Evolutionary conservation across 2,888 invertebrate species (phyloP), one percentile per base, ranked within the genome.

Genomic region (Maniola hyperantus): DNA sequence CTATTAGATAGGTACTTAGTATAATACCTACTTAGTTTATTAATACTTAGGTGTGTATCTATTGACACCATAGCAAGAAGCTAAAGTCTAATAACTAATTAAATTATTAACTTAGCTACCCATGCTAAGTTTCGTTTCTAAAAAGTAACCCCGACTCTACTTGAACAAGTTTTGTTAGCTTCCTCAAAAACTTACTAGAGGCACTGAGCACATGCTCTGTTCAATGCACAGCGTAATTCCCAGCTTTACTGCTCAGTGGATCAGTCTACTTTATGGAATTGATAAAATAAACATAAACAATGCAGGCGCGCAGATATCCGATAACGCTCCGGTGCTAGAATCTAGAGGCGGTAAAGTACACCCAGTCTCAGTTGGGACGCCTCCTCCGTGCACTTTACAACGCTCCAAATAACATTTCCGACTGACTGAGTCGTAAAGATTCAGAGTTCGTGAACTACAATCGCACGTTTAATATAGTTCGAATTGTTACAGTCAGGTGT

Each of bases 401-500:
- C 60, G 69, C 69, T 67, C 65, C 70, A 65, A 72, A 72, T 70
- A 70, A 67, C 70, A 69, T 70, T 70, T 70, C 65, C 68, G 64
- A 61, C 70, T 70, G 70, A 69, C 67, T 70, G 65, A 65, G 39
- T 68, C 70, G 65, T 70, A 64, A 67, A 70, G 61, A 61, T 51
- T 20, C 46, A 15, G 48, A 54, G 46, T 60, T 60, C 50, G 44
- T 46, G 53, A 65, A 53, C 60, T 54, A 15, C 44, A 53, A 26
- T 34, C 50, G 46, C 39, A 51, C 61, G 50, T 51, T 61, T 50
- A 61, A 51, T 61, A 61, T 51, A 33, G 39, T 20, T 42, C 57
- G 39, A 18, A 57, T 51, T 50, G 61, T 39, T 61, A 39, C 36
- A 34, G 44, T 59, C 33, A 59, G 33, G 46, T 59, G 59, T 1